A percentile compares a stretch with the other conserved stretches of the same genome.
Evolutionary conservation across 2,888 invertebrate genomes (phyloP).

Genomic region (Caenorhabditis drosophilae): DNA sequence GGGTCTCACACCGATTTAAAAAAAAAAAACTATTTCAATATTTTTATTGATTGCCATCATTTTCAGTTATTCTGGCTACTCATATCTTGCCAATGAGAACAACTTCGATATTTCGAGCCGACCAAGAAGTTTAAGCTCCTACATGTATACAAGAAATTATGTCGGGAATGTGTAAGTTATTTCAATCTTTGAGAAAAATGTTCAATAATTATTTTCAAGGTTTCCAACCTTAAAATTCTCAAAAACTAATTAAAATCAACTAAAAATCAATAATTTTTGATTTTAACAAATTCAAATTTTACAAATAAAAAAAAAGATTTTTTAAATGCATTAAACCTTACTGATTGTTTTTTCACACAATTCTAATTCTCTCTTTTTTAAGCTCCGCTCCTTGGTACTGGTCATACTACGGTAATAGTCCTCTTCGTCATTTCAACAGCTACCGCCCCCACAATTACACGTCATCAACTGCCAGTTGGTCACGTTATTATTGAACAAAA

Average conservation of each 20-base stretch:
- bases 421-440: conserved; percentile 66
- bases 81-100: conserved; percentile 57
- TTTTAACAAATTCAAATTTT: no score
- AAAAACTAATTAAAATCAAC: neutral
- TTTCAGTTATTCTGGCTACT: conserved; percentile 65
- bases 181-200: neutral
- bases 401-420: conserved; percentile 53
- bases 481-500: conserved; percentile 45
- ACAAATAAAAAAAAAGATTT: neutral
- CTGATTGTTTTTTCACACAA: neutral
- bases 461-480: conserved; percentile 45
- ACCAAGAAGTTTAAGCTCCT: conserved; percentile 52
- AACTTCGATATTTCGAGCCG: conserved; percentile 63
- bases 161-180: conserved; percentile 36
- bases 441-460: conserved; percentile 62
- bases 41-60: no score
- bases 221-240: neutral
- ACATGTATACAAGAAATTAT: conserved; percentile 41
- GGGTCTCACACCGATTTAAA: no score
- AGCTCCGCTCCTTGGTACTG: conserved; percentile 61
- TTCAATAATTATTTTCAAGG: neutral
- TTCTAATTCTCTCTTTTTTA: conserved; percentile 8
- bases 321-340: neutral
- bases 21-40: no score
- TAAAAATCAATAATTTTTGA: neutral